A percentile compares a stretch with the other conserved stretches of the same genome.
phyloP scores from a whole-genome alignment of 2,888 invertebrate species.

The Stratiomys singularior region DNA sequence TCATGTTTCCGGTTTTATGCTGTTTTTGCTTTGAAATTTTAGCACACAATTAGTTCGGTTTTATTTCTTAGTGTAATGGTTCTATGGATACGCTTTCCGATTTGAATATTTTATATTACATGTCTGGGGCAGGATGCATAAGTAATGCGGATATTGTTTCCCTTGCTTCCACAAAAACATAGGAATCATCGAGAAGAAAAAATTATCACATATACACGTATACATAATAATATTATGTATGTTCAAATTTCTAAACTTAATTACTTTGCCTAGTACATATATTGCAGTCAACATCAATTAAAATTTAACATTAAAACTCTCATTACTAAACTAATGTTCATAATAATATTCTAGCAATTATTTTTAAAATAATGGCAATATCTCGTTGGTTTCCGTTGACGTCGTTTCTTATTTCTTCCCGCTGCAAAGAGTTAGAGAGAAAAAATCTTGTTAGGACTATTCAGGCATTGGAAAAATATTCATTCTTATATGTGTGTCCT shows the following conservation, averaged over 20 bases:
- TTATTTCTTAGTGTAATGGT: constrained; percentile 1
- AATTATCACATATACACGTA: constrained; percentile 53
- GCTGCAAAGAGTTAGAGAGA: constrained; percentile 47
- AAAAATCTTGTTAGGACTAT: constrained; percentile 17
- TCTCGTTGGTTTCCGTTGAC: constrained; percentile 51
- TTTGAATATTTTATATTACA: constrained; percentile 14
- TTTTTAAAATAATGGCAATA: constrained; percentile 62
- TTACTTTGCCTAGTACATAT: constrained; percentile 21
- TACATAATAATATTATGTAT: constrained; percentile 46
- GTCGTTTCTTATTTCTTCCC: constrained; percentile 44
- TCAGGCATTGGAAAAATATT: not conserved
- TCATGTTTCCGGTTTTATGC: constrained; percentile 25
- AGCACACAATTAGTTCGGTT: constrained; percentile 25
- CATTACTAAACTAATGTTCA: constrained; percentile 39
- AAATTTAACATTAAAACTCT: constrained; percentile 42
- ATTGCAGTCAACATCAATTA: constrained; percentile 51
- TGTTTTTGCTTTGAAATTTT: constrained; percentile 32
- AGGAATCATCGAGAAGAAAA: constrained; percentile 49
- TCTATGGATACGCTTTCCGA: not conserved
- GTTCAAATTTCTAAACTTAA: constrained; percentile 5
- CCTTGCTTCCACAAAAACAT: constrained; percentile 21
- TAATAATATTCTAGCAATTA: constrained; percentile 52
- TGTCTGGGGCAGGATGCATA: not conserved
- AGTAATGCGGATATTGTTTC: constrained; percentile 14
- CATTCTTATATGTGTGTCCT: not conserved